Conservation (phyloP, 1,140 invertebrate species). For the Alviniconcha marisindica region DNA sequence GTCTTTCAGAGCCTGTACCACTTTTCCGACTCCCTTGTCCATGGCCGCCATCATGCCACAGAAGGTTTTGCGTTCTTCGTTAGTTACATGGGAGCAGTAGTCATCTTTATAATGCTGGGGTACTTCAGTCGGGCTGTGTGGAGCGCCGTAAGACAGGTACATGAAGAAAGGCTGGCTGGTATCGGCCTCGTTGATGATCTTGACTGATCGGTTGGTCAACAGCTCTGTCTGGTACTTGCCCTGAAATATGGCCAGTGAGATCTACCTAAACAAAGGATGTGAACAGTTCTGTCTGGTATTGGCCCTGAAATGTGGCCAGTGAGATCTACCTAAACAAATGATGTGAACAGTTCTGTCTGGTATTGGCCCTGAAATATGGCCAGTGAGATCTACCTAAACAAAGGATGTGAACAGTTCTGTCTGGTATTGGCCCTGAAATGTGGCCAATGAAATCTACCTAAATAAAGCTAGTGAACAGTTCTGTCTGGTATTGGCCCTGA, state of each 20-base stretch:
- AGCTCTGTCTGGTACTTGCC: constrained; percentile 14
- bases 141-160: constrained; percentile 56
- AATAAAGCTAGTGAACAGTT: too few relatives aligned
- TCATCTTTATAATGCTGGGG: constrained; percentile 61
- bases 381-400: too few relatives aligned
- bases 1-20: constrained; percentile 46
- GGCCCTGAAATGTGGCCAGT: too few relatives aligned
- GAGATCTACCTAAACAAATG: too few relatives aligned
- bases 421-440: too few relatives aligned
- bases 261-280: too few relatives aligned
- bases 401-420: too few relatives aligned
- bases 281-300: too few relatives aligned
- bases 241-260: not conserved
- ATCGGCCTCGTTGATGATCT: not conserved
- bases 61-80: not conserved
- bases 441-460: too few relatives aligned
- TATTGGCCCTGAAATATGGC: too few relatives aligned
- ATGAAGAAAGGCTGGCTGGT: constrained; percentile 52
- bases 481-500: too few relatives aligned
- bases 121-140: constrained; percentile 61
- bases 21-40: constrained; percentile 57
- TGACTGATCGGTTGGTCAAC: not conserved
- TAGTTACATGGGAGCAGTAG: not conserved
- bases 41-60: constrained; percentile 59
- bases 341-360: too few relatives aligned